These are phyloP conservation scores for Leucozona laternaria DNA, from an alignment of 2,888 invertebrate species.

Conservation along the genomic window DNA sequence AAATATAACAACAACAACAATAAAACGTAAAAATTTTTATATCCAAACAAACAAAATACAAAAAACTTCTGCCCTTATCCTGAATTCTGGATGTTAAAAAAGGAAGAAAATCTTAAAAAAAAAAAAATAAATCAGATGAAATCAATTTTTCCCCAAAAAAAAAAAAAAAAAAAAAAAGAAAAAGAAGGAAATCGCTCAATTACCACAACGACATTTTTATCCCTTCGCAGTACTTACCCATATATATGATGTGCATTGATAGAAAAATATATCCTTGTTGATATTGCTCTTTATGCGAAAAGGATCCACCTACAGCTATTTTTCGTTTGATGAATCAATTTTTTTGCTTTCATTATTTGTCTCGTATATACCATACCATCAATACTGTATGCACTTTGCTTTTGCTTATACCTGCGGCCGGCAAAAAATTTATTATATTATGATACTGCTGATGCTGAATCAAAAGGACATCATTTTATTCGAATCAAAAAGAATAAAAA, in stretches of 20 bases:
- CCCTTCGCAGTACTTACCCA: slow-evolving; percentile 16
- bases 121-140: slow-evolving; percentile 41
- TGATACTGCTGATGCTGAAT: slow-evolving; percentile 38
- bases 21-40: slow-evolving; percentile 21
- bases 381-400: slow-evolving; percentile 50
- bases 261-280: slow-evolving; percentile 55
- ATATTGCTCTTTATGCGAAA: slow-evolving; percentile 43
- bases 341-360: slow-evolving; percentile 24
- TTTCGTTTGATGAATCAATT: slow-evolving; percentile 67
- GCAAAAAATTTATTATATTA: slow-evolving; percentile 18
- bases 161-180: slow-evolving; percentile 30
- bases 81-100: slow-evolving; percentile 18
- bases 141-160: slow-evolving; percentile 57
- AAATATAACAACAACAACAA: slow-evolving; percentile 43
- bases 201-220: slow-evolving; percentile 74
- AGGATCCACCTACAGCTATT: slow-evolving; percentile 47
- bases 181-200: slow-evolving; percentile 70
- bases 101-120: slow-evolving; percentile 7
- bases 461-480: slow-evolving; percentile 35
- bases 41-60: slow-evolving; percentile 29
- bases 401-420: slow-evolving; percentile 43
- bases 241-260: slow-evolving; percentile 59
- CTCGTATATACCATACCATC: no score
- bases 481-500: slow-evolving; percentile 20
- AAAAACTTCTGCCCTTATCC: slow-evolving; percentile 26